phyloP scores from a whole-genome alignment of 2,113 vertebrate genomes.

The Phaetusa simplex region DNA sequence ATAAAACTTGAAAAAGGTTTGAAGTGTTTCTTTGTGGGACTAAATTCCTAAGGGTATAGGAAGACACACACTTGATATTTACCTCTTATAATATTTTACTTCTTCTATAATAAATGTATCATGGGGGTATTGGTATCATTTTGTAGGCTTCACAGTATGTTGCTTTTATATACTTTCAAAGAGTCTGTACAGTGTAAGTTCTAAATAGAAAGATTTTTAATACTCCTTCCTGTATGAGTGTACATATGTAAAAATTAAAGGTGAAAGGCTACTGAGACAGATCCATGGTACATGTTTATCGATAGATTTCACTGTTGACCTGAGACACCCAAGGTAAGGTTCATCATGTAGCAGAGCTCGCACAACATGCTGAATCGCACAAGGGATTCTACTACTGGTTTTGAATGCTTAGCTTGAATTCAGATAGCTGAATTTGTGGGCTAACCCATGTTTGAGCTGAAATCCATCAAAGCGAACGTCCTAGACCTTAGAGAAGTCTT shows the following conservation, averaged over 20 bases:
- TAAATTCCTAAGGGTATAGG: slow-evolving; percentile 21
- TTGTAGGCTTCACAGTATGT: neutral
- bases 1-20: slow-evolving; percentile 53
- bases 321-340: neutral
- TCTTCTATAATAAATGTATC: slow-evolving; percentile 35
- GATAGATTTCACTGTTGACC: neutral
- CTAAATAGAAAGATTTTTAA: slow-evolving; percentile 8
- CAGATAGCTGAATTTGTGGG: neutral
- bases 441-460: neutral
- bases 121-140: neutral
- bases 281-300: neutral
- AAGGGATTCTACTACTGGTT: neutral
- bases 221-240: neutral
- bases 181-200: neutral
- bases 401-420: neutral
- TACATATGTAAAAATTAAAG: neutral
- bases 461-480: neutral
- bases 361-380: neutral
- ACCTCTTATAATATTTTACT: slow-evolving; percentile 45
- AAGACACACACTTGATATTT: slow-evolving; percentile 42
- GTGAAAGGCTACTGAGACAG: neutral
- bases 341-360: neutral
- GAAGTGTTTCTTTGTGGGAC: slow-evolving; percentile 47
- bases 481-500: neutral
- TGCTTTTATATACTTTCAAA: slow-evolving; percentile 33